Evolutionary conservation across 2,113 vertebrate species (phyloP).

Genomic region (Microtus oregoni): DNA sequence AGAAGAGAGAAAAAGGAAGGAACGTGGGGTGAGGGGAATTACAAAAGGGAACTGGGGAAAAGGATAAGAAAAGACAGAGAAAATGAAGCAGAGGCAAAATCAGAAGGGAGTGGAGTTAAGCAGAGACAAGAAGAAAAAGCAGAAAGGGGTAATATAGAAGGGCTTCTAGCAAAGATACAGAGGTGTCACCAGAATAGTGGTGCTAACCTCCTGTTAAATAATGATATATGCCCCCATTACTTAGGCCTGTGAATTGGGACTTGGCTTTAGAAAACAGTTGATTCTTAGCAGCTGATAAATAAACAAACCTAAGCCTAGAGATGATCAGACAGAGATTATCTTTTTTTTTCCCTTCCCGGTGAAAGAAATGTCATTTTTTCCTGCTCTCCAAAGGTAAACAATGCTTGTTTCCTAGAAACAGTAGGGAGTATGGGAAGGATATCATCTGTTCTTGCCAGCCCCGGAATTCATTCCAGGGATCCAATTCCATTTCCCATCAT

Average conservation of each 20-base stretch:
- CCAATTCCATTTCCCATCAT: constrained; percentile 67
- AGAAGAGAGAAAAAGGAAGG: background rate
- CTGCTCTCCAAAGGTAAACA: constrained; percentile 74
- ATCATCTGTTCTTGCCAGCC: constrained; percentile 73
- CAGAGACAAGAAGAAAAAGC: constrained; percentile 13
- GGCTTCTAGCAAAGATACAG: constrained; percentile 26
- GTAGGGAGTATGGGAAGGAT: constrained; percentile 75
- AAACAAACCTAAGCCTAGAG: constrained; percentile 71
- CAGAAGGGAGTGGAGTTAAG: constrained; percentile 5
- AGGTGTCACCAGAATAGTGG: background rate
- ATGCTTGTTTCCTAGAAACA: constrained; percentile 81
- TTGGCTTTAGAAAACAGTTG: constrained; percentile 64
- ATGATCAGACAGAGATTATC: constrained; percentile 71
- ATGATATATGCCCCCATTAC: constrained; percentile 12
- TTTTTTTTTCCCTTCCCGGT: constrained; percentile 23
- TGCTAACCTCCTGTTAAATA: constrained; percentile 26
- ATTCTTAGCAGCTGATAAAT: constrained; percentile 68
- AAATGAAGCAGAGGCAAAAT: background rate
- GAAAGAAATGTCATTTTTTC: constrained; percentile 59
- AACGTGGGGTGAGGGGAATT: background rate
- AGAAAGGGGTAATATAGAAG: background rate
- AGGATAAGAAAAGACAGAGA: constrained; percentile 42
- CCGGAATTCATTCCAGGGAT: constrained; percentile 76
- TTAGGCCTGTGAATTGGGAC: constrained; percentile 16
- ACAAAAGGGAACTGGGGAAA: background rate